Evolutionary conservation across 2,888 invertebrate species (phyloP), one percentile per base, ranked within the genome.

Genomic region (Pristionchus maxplancki): DNA sequence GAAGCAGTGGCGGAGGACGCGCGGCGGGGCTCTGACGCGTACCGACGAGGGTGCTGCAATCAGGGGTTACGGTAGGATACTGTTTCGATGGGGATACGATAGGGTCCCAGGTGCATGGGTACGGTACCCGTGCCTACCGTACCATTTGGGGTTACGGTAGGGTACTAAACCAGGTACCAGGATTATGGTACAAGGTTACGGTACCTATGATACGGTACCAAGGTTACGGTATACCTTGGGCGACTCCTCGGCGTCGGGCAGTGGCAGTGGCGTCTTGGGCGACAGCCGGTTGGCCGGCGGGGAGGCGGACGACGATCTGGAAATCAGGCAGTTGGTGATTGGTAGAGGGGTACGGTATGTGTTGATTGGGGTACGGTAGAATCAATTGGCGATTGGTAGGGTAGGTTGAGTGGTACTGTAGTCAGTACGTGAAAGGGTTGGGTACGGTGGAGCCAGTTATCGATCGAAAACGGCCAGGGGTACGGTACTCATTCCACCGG

Each of bases 41-140:
- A 71, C 8, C 71, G 71, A 40, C 71, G 71, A 71, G 78, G 78
- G 34, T 28, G 78, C 78, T 78, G 78, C n/a, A 48, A 71, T 20
- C 3, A 24, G 40, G 74, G 37, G 40, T 20, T 74, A 40, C 40
- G 40, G 74, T 40, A 31, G 15, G 74, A 74, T 24, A n/a, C n/a
- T 28, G 74, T 4, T 20, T 28, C 31, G 64, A 24, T 74, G 13
- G 31, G 40, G 37, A 37, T 24, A 28, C 37, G 71, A 24, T 71
- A 37, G 37, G 71, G 24, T 58, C 3, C 11, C 11, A 44, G 11
- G 6, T n/a, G 64, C 13, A 31, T 4, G 64, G 28, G 31, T 67
- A 67, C 64, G 11, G 31, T 31, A 67, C 8, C 28, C 1, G 3
- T 3, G 20, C 1, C 1, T 62, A 62, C n/a, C 24, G 62, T 62